phyloP scores from a whole-genome alignment of 2,113 vertebrate species.

The Montifringilla adamsi region DNA sequence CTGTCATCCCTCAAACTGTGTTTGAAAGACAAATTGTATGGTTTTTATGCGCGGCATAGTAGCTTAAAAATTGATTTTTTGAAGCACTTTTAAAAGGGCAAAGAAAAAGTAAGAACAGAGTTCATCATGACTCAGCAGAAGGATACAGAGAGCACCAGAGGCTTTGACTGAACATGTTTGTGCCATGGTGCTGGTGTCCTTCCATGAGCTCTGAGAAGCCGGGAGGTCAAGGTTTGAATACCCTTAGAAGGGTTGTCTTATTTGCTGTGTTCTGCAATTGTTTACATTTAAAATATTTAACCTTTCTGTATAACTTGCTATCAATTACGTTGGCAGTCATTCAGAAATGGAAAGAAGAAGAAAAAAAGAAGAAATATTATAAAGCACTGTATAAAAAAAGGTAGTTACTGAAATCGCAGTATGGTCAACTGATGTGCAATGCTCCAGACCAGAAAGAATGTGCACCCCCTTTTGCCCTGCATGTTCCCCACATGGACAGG shows the following conservation, averaged over 20 bases:
- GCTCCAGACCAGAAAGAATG: not conserved
- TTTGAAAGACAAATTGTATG: not conserved
- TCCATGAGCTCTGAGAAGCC: rapidly evolving
- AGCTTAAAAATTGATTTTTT: not conserved
- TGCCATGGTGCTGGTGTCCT: not conserved
- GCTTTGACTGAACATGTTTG: rapidly evolving
- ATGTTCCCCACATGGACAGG: rapidly evolving
- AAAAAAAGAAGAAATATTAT: too few relatives aligned
- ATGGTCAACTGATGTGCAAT: not conserved
- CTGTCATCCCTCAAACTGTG: not conserved
- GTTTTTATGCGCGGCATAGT: not conserved
- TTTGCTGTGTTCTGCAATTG: not conserved
- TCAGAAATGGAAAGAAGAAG: not conserved
- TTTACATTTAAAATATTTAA: not conserved
- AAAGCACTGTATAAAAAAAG: not conserved
- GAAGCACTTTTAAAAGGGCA: not conserved
- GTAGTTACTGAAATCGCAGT: not conserved
- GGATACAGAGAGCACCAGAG: not conserved
- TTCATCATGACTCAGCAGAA: not conserved
- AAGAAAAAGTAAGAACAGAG: not conserved
- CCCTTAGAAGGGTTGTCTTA: not conserved
- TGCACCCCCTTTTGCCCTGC: not conserved
- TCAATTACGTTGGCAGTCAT: not conserved
- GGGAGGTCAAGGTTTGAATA: not conserved
- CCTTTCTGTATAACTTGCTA: not conserved